Evolutionary conservation across 2,888 invertebrate species (phyloP).

Genomic region (Cantharis rustica): DNA sequence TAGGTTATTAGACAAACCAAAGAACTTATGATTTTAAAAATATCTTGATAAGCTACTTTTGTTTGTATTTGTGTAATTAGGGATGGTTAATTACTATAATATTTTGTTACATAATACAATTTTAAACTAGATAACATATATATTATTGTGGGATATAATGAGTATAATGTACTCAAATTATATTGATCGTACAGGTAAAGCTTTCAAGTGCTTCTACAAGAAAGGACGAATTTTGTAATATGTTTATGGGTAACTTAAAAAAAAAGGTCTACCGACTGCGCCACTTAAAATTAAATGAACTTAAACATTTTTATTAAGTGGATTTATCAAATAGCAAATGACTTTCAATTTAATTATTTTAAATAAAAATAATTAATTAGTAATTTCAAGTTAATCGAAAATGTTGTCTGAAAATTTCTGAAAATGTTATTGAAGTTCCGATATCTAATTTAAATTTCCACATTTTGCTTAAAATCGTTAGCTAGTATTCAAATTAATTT

Average conservation of each 20-base stretch:
- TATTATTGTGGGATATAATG: neutral
- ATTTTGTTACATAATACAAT: neutral
- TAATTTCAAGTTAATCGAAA: neutral
- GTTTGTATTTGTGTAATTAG: neutral
- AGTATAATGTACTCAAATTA: neutral
- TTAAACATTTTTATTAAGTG: too few relatives aligned
- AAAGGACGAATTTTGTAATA: too few relatives aligned
- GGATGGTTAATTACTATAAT: neutral
- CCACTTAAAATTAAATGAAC: neutral
- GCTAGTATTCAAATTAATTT: neutral
- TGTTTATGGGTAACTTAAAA: too few relatives aligned
- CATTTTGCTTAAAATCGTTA: neutral
- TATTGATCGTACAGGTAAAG: neutral
- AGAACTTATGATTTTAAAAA: conserved; percentile 33
- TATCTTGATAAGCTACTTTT: neutral
- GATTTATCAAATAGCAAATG: neutral
- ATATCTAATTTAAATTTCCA: neutral
- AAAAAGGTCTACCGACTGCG: neutral
- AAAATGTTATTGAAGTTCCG: neutral
- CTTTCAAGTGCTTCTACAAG: neutral
- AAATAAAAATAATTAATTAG: neutral
- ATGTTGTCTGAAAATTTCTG: neutral
- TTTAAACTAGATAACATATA: neutral
- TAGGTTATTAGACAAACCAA: conserved; percentile 28
- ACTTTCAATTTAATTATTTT: neutral